These are phyloP conservation scores for Catostylus mosaicus DNA, from an alignment of 30 jellyfish, hydroid and myxozoan genomes.

Conservation along the genomic window DNA sequence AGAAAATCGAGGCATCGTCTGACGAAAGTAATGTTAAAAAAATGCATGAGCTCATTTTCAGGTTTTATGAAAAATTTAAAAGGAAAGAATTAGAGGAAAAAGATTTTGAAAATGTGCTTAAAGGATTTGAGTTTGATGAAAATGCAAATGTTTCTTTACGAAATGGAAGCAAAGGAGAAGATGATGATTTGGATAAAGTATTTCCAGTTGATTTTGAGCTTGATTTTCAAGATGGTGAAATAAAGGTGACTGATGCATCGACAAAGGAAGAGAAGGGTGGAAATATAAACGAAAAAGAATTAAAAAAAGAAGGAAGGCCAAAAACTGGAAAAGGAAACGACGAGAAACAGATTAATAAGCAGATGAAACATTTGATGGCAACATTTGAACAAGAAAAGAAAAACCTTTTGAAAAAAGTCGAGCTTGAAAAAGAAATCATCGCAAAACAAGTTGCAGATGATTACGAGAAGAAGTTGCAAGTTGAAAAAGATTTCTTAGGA, in stretches of 20 bases:
- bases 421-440: constrained; percentile 47
- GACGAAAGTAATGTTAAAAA: not conserved
- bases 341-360: constrained; percentile 30
- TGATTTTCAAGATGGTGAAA: constrained; percentile 52
- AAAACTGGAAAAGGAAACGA: not conserved
- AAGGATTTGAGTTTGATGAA: constrained; percentile 26
- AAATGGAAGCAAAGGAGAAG: not conserved
- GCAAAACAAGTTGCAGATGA: constrained; percentile 55
- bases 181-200: constrained; percentile 40
- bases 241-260: constrained; percentile 10
- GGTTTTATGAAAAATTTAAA: constrained; percentile 41
- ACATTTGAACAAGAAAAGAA: constrained; percentile 75
- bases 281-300: not conserved
- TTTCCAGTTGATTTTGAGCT: constrained; percentile 58
- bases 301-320: not conserved
- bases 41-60: not conserved
- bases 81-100: constrained; percentile 9
- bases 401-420: constrained; percentile 48
- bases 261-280: constrained; percentile 6
- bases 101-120: constrained; percentile 15
- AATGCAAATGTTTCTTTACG: constrained; percentile 1
- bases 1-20: not conserved
- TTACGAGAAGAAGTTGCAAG: constrained; percentile 63
- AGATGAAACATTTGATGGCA: constrained; percentile 58
- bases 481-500: constrained; percentile 75